These are phyloP conservation scores for Metacarcinus magister DNA, from an alignment of 2,888 invertebrate species.

Conservation along the genomic window DNA sequence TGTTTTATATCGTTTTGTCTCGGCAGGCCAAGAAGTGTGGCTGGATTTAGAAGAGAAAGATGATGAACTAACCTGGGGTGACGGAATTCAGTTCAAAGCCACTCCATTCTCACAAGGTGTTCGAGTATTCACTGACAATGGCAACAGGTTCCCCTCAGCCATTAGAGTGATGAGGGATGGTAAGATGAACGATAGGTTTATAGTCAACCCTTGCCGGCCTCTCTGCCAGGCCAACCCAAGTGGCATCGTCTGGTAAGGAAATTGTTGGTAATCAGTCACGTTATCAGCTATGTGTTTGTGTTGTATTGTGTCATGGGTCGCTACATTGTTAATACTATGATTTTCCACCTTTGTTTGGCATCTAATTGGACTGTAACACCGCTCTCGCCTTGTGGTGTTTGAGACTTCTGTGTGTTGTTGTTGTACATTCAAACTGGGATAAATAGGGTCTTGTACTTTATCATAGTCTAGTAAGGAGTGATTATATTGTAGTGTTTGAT, in stretches of 20 bases:
- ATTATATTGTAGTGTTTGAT: too few relatives aligned
- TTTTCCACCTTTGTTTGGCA: too few relatives aligned
- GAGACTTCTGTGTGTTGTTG: too few relatives aligned
- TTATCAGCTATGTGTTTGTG: background rate
- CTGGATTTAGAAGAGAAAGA: background rate
- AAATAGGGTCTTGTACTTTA: too few relatives aligned
- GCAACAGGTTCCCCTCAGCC: background rate
- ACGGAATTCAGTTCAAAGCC: background rate
- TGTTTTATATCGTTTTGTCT: background rate
- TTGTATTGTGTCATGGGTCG: background rate
- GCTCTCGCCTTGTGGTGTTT: too few relatives aligned
- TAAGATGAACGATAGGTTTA: background rate
- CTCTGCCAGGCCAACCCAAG: slow-evolving; percentile 38
- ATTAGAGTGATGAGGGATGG: background rate
- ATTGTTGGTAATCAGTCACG: background rate
- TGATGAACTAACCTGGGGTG: background rate
- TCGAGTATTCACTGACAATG: background rate
- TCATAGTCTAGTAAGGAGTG: too few relatives aligned
- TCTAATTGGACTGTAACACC: too few relatives aligned
- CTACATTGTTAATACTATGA: too few relatives aligned
- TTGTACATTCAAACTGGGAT: too few relatives aligned
- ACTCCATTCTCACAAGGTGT: background rate
- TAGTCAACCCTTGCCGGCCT: background rate
- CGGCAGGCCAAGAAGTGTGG: background rate
- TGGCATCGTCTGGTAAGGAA: slow-evolving; percentile 42